phyloP scores from a whole-genome alignment of 2,113 vertebrate genomes.

The Leucosticte australis region DNA sequence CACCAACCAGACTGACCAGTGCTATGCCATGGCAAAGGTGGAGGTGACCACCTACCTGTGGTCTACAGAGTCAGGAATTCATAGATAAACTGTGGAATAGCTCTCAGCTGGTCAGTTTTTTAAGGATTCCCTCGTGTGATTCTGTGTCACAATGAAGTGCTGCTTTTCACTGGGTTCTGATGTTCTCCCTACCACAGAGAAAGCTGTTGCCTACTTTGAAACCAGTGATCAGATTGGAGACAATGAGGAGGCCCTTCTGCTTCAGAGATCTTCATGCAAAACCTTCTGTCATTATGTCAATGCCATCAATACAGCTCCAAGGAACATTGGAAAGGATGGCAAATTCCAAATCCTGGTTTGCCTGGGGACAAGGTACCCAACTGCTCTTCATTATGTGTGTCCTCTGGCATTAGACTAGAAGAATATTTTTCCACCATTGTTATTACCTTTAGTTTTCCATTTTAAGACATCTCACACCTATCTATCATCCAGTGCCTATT shows the following conservation, averaged over 20 bases:
- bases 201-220: slow-evolving; percentile 87
- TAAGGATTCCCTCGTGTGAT: not conserved
- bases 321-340: slow-evolving; percentile 95
- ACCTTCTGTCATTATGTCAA: slow-evolving; percentile 90
- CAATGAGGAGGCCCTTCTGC: slow-evolving; percentile 77
- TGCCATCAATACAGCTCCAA: slow-evolving; percentile 87
- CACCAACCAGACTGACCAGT: not conserved
- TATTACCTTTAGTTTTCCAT: not conserved
- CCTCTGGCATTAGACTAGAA: not conserved
- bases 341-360: slow-evolving; percentile 97
- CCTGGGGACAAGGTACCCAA: slow-evolving; percentile 88
- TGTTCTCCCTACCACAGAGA: slow-evolving; percentile 75
- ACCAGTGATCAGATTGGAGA: slow-evolving; percentile 87
- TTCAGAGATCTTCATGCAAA: slow-evolving; percentile 80
- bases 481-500: not conserved
- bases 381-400: not conserved
- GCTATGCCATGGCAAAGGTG: not conserved
- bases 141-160: not conserved
- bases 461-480: not conserved
- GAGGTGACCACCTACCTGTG: not conserved
- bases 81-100: not conserved
- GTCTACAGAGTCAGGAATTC: not conserved
- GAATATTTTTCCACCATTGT: not conserved
- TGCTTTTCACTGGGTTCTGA: not conserved
- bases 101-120: not conserved